Base-by-base conservation (phyloP, 2,797 vertebrate species). In the Remorina albescens region DNA sequence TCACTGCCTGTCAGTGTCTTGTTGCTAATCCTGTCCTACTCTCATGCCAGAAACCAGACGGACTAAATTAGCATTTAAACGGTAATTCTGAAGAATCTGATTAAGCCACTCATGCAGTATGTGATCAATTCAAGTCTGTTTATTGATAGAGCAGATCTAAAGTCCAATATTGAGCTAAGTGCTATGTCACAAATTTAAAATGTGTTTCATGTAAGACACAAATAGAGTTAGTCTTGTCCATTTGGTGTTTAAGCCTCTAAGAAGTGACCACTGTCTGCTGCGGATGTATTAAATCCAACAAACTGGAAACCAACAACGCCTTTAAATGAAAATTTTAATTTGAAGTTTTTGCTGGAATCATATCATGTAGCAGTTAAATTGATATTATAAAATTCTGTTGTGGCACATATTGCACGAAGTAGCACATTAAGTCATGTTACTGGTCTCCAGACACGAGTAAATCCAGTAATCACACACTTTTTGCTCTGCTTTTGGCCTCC, bases 21-120 rank as follows among this genome's bases (percentile, higher is more conserved):
- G 6, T 51, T 84, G 76, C 74, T 85, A 80, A 54, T 59, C 61
- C n/a, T 54, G 71, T 65, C n/a, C 10, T n/a, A 1, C n/a, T 73
- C 60, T 57, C 50, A 18, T 36, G 50, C 51, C 15, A 9, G 26
- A 42, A 23, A 8, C 44, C 61, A 11, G 32, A 50, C 37, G 60
- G 57, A 39, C 5, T 11, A 32, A 67, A 41, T 53, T 15, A 64
- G 21, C 53, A 9, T 34, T 18, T 51, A 3, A 55, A 15, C 26
- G 19, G 34, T 1, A 18, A 71, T 54, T 59, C 25, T 60, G 41
- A 34, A 16, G 19, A 49, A 49, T 67, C 18, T 41, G 16, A 57
- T 69, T 51, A 9, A 49, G 44, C 19, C 5, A 18, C 8, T 54
- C 16, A 71, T 59, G 34, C 4, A 25, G 3, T 32, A 2, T 23